Conservation (phyloP, 2,797 vertebrate species). For the Aviceda cuculoides region DNA sequence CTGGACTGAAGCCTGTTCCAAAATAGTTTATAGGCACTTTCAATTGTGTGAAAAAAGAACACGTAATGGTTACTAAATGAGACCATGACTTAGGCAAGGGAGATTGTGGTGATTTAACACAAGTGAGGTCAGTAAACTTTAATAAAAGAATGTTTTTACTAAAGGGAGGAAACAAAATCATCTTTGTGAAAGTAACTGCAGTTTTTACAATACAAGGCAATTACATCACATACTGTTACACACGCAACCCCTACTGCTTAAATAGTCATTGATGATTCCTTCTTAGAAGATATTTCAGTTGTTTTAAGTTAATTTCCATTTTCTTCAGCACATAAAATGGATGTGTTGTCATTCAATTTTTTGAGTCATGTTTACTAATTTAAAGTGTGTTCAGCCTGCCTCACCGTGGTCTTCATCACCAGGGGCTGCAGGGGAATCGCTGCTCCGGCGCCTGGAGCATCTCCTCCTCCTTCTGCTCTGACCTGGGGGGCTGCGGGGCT, state of each 20-base stretch:
- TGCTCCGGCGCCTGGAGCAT: too few relatives aligned
- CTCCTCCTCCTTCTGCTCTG: too few relatives aligned
- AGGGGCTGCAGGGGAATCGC: too few relatives aligned
- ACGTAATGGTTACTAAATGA: constrained; percentile 35
- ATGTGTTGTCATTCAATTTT: background rate
- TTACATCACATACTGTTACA: background rate
- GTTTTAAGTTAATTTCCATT: constrained; percentile 45
- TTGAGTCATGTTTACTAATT: background rate
- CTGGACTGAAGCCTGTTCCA: constrained; percentile 62
- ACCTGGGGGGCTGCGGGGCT: too few relatives aligned
- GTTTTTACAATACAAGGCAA: constrained; percentile 17
- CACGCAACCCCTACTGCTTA: background rate
- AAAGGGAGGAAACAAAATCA: constrained; percentile 18
- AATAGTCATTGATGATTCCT: background rate
- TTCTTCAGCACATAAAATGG: constrained; percentile 4
- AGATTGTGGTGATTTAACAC: constrained; percentile 30
- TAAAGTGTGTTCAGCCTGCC: background rate
- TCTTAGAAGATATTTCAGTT: constrained; percentile 14
- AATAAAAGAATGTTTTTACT: constrained; percentile 41
- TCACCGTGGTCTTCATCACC: too few relatives aligned
- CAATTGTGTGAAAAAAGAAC: constrained; percentile 60
- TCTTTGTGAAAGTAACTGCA: constrained; percentile 14
- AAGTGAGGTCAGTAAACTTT: constrained; percentile 41
- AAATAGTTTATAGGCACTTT: constrained; percentile 62
- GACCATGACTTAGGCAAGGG: constrained; percentile 17